Evolutionary conservation across 2,888 invertebrate species (phyloP), one percentile per base, ranked within the genome.

Genomic region (Gymnosoma rotundatum): DNA sequence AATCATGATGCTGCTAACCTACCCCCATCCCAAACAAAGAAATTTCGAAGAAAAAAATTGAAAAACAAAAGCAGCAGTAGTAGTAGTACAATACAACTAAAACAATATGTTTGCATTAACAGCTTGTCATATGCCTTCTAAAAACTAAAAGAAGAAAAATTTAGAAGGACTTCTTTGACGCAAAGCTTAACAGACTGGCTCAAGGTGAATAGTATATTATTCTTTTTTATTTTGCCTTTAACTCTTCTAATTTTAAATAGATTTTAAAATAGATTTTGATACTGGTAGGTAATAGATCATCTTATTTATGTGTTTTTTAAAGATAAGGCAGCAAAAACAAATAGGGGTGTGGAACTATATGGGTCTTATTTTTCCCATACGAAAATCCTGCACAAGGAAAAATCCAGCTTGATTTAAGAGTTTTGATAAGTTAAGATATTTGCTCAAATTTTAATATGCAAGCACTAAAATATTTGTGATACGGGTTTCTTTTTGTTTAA

Each of bases 391-490:
- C 8, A 58, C 2, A 52, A 42, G 50, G 20, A 38, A 63, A n/a
- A 12, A 10, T 63, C 20, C 61, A 66, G 18, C 56, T 61, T 75
- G 56, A 8, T n/a, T 73, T 45, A 7, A 50, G 2, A 58, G 16
- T 66, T 67, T 61, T 61, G 50, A 72, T 74, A 60, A 90, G 89
- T 88, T 87, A 83, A 89, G 61, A 61, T 76, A 80, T 80, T 78
- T 76, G 18, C 48, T 61, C 70, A 25, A 54, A 79, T 50, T 72
- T 21, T 32, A 38, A 73, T 72, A 9, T 67, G 58, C 21, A 32
- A 74, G 69, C 21, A 60, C 88, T 42, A 38, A 2, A 56, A 89
- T 89, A 90, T 89, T 90, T 89, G 88, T 89, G 89, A 89, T 89
- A 89, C 90, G 90, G 90, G 89, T 90, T 89, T 88, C 18, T 32